Conservation (phyloP, 2,113 vertebrate species). For the Cheirogaleus medius region DNA sequence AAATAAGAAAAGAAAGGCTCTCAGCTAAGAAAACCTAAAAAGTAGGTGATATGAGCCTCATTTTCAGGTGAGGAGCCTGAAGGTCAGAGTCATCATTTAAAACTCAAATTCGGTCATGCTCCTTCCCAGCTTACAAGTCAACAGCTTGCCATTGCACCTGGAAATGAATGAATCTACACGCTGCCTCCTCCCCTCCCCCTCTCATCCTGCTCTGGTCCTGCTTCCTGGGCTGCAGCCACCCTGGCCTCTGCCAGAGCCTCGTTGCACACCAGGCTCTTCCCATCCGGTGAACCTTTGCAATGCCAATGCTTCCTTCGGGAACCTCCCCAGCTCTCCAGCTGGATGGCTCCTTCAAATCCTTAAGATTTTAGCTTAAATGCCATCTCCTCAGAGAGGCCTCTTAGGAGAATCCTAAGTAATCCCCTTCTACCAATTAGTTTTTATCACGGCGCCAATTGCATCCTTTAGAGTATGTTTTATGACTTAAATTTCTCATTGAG, state of each 20-base stretch:
- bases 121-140: background rate
- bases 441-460: background rate
- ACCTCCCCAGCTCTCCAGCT: background rate
- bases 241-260: background rate
- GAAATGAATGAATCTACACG: background rate
- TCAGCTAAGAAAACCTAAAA: background rate
- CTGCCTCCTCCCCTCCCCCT: accelerated
- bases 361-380: constrained; percentile 26
- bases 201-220: background rate
- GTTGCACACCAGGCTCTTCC: background rate
- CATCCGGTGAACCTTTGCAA: background rate
- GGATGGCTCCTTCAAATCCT: background rate
- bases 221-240: too few species aligned
- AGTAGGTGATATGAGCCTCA: background rate
- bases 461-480: background rate
- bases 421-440: background rate
- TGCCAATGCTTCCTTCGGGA: background rate
- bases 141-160: background rate
- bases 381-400: constrained; percentile 14
- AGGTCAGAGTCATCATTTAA: background rate
- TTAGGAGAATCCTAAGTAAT: constrained; percentile 35
- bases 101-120: background rate
- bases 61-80: background rate
- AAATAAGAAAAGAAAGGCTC: background rate
- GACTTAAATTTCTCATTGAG: background rate